Conservation (phyloP, 2,888 invertebrate genomes). For the Ichneumoninae sp. region DNA sequence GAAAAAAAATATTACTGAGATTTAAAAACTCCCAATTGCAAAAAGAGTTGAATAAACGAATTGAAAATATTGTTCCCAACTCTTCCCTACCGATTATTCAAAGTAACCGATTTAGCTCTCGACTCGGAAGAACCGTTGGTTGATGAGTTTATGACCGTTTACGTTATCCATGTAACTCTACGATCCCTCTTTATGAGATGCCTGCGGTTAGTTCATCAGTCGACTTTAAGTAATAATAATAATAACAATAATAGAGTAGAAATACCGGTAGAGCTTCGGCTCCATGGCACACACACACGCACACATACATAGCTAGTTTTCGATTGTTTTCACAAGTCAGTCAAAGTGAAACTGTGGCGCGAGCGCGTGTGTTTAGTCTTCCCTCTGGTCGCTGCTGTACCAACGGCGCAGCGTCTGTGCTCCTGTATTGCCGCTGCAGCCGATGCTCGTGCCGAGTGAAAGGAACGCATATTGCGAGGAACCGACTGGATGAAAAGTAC, state of each 20-base stretch:
- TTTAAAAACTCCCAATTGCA: too few relatives aligned
- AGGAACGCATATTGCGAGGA: slow-evolving; percentile 25
- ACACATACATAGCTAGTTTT: slow-evolving; percentile 31
- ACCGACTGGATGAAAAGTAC: slow-evolving; percentile 10
- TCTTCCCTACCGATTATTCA: background rate
- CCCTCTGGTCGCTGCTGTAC: slow-evolving; percentile 18
- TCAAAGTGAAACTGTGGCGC: slow-evolving; percentile 47
- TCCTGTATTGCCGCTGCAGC: background rate
- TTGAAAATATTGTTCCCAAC: too few relatives aligned
- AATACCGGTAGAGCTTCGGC: background rate
- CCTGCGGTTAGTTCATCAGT: background rate
- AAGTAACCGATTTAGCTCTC: background rate
- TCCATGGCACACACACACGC: background rate
- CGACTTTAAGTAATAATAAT: background rate
- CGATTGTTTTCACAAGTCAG: slow-evolving; percentile 69
- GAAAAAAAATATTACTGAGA: too few relatives aligned
- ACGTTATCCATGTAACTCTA: background rate
- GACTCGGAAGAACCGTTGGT: background rate
- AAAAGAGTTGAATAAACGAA: too few relatives aligned
- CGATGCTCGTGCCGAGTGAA: slow-evolving; percentile 10
- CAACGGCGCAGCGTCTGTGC: background rate
- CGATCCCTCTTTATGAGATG: background rate
- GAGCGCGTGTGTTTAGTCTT: slow-evolving; percentile 57
- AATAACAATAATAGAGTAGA: background rate
- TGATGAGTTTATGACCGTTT: background rate